A percentile compares a stretch with the other conserved stretches of the same genome.
These are phyloP conservation scores for Pteromalus puparum DNA, from an alignment of 1,140 invertebrate species.

Conservation along the genomic window DNA sequence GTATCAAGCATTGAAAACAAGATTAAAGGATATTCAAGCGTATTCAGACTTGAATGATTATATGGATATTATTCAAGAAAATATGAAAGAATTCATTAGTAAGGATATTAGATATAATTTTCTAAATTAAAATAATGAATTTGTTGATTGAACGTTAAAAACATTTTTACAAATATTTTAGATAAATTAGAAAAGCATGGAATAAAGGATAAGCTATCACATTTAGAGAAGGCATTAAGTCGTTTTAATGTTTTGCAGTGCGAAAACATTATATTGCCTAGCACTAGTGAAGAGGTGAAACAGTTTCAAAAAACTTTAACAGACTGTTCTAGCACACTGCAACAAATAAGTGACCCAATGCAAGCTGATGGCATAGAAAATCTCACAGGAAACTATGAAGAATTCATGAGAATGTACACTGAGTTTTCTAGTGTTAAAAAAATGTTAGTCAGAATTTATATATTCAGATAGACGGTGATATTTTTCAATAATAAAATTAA, in stretches of 20 bases:
- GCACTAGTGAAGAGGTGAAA: slow-evolving; percentile 6
- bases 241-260: slow-evolving; percentile 47
- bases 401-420: slow-evolving; percentile 21
- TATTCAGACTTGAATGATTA: slow-evolving; percentile 22
- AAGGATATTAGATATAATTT: neutral
- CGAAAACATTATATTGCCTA: slow-evolving; percentile 48
- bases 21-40: slow-evolving; percentile 40
- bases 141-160: neutral
- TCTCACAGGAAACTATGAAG: slow-evolving; percentile 17
- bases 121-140: neutral
- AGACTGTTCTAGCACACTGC: slow-evolving; percentile 25
- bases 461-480: neutral
- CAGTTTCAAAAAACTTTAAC: slow-evolving; percentile 36
- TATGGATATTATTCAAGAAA: neutral
- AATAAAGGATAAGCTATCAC: slow-evolving; percentile 15
- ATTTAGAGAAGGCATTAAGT: slow-evolving; percentile 38
- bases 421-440: slow-evolving; percentile 43
- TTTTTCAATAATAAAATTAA: neutral
- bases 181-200: slow-evolving; percentile 30
- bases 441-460: slow-evolving; percentile 25
- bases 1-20: slow-evolving; percentile 22
- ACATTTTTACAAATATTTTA: slow-evolving; percentile 20
- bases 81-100: slow-evolving; percentile 21
- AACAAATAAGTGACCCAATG: slow-evolving; percentile 31
- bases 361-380: slow-evolving; percentile 29